phyloP scores from a whole-genome alignment of 2,797 vertebrate species.

The Hozukius guyotensis region DNA sequence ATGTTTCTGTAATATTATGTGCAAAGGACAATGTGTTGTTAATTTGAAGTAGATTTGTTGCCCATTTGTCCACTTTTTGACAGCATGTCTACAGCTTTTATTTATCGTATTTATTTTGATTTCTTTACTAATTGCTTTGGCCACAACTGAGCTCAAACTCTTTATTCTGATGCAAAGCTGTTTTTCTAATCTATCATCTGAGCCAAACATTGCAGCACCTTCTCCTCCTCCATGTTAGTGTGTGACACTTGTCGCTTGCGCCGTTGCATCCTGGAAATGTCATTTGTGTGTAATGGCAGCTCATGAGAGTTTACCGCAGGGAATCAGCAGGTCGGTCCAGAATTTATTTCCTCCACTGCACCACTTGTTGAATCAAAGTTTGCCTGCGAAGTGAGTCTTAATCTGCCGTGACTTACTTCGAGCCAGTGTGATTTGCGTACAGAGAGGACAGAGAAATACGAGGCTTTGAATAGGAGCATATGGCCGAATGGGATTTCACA shows the following conservation, averaged over 20 bases:
- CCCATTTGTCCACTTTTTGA: not conserved
- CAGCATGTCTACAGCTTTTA: not conserved
- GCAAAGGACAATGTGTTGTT: not conserved
- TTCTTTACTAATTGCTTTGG: not conserved
- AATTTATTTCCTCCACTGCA: slow-evolving; percentile 29
- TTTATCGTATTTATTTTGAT: not conserved
- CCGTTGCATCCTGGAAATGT: slow-evolving; percentile 39
- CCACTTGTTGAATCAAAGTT: slow-evolving; percentile 65
- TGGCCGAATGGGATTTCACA: slow-evolving; percentile 61
- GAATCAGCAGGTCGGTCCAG: slow-evolving; percentile 22
- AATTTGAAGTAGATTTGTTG: not conserved
- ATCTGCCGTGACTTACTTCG: slow-evolving; percentile 18
- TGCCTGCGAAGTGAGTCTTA: slow-evolving; percentile 16
- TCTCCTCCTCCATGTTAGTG: slow-evolving; percentile 52
- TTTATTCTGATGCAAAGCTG: not conserved
- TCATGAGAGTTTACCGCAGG: slow-evolving; percentile 32
- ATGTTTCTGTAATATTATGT: not conserved
- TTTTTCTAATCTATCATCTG: slow-evolving; percentile 17
- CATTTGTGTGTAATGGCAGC: slow-evolving; percentile 54
- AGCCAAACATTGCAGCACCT: slow-evolving; percentile 14
- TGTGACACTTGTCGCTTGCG: slow-evolving; percentile 49
- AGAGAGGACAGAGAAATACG: slow-evolving; percentile 25
- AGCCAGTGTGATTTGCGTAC: slow-evolving; percentile 29
- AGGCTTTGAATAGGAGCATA: slow-evolving; percentile 41
- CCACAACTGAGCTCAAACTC: not conserved